phyloP scores from a whole-genome alignment of 2,113 vertebrate genomes.

The Corvus hawaiiensis region DNA sequence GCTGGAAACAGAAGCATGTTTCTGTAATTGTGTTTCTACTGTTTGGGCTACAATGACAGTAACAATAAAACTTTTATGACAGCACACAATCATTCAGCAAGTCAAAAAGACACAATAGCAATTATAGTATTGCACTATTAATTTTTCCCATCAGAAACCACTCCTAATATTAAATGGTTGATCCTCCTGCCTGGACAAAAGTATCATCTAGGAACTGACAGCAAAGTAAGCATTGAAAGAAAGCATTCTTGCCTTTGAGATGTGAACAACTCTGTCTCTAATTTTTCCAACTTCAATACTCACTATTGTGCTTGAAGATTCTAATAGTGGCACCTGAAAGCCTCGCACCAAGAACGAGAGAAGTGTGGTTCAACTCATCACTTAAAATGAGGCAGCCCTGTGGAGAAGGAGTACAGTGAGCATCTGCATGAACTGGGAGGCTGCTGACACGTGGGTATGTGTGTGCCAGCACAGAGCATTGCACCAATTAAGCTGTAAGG shows the following conservation, averaged over 20 bases:
- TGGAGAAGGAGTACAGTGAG: conserved; percentile 13
- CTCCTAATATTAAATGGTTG: not conserved
- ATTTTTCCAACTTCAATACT: conserved; percentile 69
- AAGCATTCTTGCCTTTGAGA: not conserved
- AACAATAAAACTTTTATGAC: not conserved
- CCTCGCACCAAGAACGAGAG: conserved; percentile 87
- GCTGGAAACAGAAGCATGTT: not conserved
- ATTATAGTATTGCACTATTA: not conserved
- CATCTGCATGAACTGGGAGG: not conserved
- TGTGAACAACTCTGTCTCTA: not conserved
- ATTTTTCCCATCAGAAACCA: not conserved
- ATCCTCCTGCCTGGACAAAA: not conserved
- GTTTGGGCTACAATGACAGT: not conserved
- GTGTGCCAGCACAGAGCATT: not conserved
- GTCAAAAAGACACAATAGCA: not conserved
- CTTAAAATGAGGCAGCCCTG: conserved; percentile 95
- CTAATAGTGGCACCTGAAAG: conserved; percentile 88
- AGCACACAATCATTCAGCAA: not conserved
- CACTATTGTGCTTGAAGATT: conserved; percentile 94
- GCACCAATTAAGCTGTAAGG: not conserved
- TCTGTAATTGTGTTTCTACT: not conserved
- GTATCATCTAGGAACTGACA: not conserved
- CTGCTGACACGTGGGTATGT: not conserved
- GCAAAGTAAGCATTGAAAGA: not conserved
- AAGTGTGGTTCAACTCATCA: conserved; percentile 92